A percentile compares a stretch with the other conserved stretches of the same genome.
Evolutionary conservation across 2,888 invertebrate genomes (phyloP).

Genomic region (Rotaria socialis): DNA sequence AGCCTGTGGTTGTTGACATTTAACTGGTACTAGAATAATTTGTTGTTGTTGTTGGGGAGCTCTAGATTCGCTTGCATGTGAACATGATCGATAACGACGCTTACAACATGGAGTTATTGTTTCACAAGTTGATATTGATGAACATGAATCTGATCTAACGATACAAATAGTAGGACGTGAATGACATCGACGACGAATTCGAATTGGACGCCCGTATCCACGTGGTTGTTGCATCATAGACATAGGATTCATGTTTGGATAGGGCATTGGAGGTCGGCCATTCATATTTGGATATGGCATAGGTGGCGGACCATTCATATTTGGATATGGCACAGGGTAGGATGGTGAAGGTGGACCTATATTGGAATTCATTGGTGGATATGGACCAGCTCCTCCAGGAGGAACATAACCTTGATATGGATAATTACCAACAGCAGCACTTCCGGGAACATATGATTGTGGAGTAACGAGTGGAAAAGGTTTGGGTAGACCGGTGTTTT

Average conservation of each 20-base stretch:
- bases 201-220: background rate
- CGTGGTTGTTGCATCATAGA: background rate
- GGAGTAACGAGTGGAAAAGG: background rate
- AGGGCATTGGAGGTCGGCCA: background rate
- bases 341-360: background rate
- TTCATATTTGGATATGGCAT: background rate
- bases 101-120: background rate
- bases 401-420: too few relatives aligned
- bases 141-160: background rate
- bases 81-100: background rate
- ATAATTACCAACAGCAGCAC: background rate
- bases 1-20: background rate
- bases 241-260: background rate
- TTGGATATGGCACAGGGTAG: background rate
- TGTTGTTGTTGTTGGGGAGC: background rate
- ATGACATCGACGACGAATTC: background rate
- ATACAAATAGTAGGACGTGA: background rate
- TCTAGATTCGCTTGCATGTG: background rate
- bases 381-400: background rate
- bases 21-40: background rate
- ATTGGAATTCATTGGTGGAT: background rate
- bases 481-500: background rate
- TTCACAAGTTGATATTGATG: background rate
- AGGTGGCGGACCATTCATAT: background rate
- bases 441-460: background rate